Percentiles rank a stretch among this genome's conserved stretches.
These are phyloP conservation scores for Sceloporus tristichus DNA, from an alignment of 2,113 vertebrate species.

Conservation along the genomic window DNA sequence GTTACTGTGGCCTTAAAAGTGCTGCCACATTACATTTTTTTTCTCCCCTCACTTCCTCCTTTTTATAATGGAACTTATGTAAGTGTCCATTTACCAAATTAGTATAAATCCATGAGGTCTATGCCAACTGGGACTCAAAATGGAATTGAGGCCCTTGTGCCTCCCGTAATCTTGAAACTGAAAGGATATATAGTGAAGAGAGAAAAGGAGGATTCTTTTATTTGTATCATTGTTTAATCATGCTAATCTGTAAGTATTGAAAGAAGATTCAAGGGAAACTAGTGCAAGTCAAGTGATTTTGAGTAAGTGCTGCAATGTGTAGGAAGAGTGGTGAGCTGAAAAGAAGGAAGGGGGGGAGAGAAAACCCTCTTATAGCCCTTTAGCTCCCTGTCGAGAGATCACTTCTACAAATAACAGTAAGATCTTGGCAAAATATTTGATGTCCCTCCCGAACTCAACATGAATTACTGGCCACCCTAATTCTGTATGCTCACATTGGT, in stretches of 20 bases:
- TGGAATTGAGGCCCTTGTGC: too few relatives aligned
- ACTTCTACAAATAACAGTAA: background rate
- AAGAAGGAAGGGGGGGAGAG: background rate
- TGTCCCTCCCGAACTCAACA: background rate
- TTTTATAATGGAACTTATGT: too few relatives aligned
- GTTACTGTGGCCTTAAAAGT: too few relatives aligned
- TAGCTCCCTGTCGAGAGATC: background rate
- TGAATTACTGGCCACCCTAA: background rate
- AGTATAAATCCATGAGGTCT: too few relatives aligned
- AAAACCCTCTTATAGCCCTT: background rate
- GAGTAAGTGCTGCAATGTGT: background rate
- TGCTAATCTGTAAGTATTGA: background rate
- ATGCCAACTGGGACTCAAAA: too few relatives aligned
- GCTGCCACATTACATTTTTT: too few relatives aligned
- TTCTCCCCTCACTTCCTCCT: too few relatives aligned
- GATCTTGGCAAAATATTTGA: background rate
- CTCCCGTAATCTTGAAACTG: too few relatives aligned
- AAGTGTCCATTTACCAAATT: too few relatives aligned
- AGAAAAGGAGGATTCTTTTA: background rate
- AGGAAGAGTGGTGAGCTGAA: background rate
- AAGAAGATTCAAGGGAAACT: background rate
- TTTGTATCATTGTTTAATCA: background rate
- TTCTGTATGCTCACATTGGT: background rate
- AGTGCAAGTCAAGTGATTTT: background rate
- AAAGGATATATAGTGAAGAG: too few relatives aligned